These are phyloP conservation scores for Penelope pileata DNA, from an alignment of 2,113 vertebrate genomes.

Conservation along the genomic window DNA sequence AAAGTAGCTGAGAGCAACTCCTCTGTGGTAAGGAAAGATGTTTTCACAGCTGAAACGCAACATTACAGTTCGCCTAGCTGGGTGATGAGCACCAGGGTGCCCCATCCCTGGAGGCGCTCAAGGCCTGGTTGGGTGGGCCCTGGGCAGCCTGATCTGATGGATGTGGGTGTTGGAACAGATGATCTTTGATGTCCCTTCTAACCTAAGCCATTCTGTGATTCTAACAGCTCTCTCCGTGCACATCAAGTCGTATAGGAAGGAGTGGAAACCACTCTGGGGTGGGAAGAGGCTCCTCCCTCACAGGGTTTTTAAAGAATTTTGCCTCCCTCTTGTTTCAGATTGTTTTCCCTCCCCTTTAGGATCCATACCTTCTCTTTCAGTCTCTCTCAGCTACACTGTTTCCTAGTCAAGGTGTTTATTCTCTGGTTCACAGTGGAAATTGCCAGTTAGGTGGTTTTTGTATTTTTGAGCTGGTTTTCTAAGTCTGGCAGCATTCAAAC, in stretches of 20 bases:
- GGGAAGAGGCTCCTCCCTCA: neutral
- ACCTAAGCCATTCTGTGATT: too few relatives aligned
- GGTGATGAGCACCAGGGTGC: too few relatives aligned
- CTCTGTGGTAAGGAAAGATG: neutral
- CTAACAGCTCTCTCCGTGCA: neutral
- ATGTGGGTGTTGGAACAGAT: too few relatives aligned
- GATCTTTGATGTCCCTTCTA: too few relatives aligned
- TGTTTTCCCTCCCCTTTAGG: neutral
- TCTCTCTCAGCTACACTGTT: neutral
- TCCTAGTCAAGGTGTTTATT: slow-evolving; percentile 1
- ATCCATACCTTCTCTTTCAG: neutral
- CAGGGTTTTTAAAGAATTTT: neutral
- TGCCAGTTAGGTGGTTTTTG: neutral
- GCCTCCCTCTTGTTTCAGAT: neutral
- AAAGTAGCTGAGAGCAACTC: too few relatives aligned
- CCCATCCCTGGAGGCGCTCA: too few relatives aligned
- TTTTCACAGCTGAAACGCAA: neutral
- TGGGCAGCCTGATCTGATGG: too few relatives aligned
- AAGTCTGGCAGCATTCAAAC: slow-evolving; percentile 38
- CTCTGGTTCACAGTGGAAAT: neutral
- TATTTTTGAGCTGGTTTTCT: slow-evolving; percentile 38
- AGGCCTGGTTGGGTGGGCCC: too few relatives aligned
- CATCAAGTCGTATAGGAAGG: neutral
- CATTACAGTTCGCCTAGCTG: neutral
- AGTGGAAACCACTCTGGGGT: neutral